phyloP scores from a whole-genome alignment of 2,797 vertebrate species.

The Trematomus bernacchii region DNA sequence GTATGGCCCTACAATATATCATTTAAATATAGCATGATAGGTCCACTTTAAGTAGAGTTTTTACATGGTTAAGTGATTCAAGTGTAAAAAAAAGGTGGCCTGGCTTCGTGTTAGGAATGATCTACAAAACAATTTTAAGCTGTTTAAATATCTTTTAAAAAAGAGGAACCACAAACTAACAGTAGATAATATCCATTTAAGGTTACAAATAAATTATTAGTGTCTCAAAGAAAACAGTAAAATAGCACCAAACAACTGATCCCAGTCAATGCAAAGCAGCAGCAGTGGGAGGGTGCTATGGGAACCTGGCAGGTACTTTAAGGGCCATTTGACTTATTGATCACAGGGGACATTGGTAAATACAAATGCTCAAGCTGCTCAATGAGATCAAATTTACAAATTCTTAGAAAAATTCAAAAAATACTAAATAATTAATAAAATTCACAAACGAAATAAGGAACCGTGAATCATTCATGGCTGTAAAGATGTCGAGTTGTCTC shows the following conservation, averaged over 20 bases:
- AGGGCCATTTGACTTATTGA: not conserved
- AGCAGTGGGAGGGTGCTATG: not conserved
- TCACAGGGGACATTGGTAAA: not conserved
- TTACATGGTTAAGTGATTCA: not conserved
- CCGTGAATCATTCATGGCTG: conserved; percentile 43
- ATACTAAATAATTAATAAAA: not conserved
- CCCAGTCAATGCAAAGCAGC: not conserved
- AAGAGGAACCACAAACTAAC: not conserved
- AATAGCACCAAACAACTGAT: not conserved
- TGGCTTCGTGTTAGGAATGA: too few relatives aligned
- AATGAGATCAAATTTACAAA: not conserved
- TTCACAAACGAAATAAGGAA: not conserved
- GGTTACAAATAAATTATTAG: not conserved
- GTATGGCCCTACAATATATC: too few relatives aligned
- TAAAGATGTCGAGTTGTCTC: conserved; percentile 36
- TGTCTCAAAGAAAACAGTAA: not conserved
- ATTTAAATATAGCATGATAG: too few relatives aligned
- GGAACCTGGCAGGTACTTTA: not conserved
- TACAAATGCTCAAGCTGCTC: not conserved
- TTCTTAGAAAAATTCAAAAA: not conserved
- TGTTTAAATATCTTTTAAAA: not conserved
- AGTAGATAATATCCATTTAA: not conserved
- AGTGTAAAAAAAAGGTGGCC: not conserved
- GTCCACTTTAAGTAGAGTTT: too few relatives aligned
- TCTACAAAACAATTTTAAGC: not conserved